Percentiles rank a stretch among this genome's conserved stretches.
phyloP scores from a whole-genome alignment of 2,113 vertebrate species.

The Thinocorus orbignyianus region DNA sequence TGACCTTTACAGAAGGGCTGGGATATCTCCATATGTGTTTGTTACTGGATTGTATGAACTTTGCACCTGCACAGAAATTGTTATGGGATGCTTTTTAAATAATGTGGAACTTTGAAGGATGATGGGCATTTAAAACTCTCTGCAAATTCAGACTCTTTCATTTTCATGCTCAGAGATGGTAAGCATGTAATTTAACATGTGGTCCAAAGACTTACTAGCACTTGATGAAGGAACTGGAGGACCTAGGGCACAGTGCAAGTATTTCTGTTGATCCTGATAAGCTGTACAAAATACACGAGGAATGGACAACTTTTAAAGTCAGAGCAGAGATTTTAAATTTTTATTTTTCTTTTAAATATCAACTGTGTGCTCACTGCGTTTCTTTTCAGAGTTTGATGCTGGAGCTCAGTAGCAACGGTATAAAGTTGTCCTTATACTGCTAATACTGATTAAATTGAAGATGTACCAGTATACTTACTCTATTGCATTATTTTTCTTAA shows the following conservation, averaged over 20 bases:
- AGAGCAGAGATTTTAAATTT: not conserved
- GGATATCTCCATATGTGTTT: not conserved
- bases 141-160: not conserved
- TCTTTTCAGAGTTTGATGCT: not conserved
- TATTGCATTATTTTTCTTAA: not conserved
- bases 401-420: not conserved
- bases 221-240: not conserved
- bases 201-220: not conserved
- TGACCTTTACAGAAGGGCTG: not conserved
- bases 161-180: not conserved
- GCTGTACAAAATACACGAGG: not conserved
- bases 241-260: not conserved
- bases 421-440: not conserved
- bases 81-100: not conserved
- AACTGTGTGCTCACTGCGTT: not conserved
- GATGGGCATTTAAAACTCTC: not conserved
- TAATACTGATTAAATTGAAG: not conserved
- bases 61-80: not conserved
- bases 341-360: not conserved
- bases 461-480: not conserved
- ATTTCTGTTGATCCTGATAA: not conserved
- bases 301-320: not conserved
- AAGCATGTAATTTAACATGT: not conserved
- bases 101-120: not conserved
- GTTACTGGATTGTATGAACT: not conserved